phyloP scores from a whole-genome alignment of 2,113 vertebrate species.

The Burhinus oedicnemus region DNA sequence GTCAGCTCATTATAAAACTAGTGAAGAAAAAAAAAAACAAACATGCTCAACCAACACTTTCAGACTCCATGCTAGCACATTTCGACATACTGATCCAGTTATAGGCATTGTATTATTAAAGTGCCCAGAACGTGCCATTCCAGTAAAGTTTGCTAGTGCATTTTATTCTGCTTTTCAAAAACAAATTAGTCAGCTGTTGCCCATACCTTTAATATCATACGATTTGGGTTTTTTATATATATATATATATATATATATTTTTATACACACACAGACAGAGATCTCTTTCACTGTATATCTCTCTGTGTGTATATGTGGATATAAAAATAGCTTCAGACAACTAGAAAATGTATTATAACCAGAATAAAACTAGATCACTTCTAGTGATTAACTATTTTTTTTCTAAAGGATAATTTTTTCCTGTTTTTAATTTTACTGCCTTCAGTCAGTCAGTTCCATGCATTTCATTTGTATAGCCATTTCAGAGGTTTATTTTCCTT shows the following conservation, averaged over 20 bases:
- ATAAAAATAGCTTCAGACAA: background rate
- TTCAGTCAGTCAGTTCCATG: background rate
- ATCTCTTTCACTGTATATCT: no score
- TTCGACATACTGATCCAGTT: background rate
- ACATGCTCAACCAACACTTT: background rate
- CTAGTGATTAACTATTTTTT: background rate
- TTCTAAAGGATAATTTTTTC: background rate
- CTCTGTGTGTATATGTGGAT: background rate
- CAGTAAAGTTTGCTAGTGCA: background rate
- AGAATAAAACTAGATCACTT: background rate
- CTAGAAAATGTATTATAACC: background rate
- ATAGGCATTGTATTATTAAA: background rate
- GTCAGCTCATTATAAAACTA: slow-evolving; percentile 98
- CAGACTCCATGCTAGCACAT: background rate
- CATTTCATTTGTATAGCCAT: background rate
- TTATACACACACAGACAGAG: background rate
- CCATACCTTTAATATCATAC: background rate
- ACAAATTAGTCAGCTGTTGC: background rate
- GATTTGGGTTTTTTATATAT: background rate
- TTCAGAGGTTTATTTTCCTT: background rate
- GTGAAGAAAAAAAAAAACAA: background rate
- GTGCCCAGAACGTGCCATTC: background rate
- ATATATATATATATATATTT: background rate
- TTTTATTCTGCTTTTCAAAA: background rate
- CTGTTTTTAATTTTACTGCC: background rate